Conservation (phyloP, 2,888 invertebrate genomes). For the Callyntrura sp. region DNA sequence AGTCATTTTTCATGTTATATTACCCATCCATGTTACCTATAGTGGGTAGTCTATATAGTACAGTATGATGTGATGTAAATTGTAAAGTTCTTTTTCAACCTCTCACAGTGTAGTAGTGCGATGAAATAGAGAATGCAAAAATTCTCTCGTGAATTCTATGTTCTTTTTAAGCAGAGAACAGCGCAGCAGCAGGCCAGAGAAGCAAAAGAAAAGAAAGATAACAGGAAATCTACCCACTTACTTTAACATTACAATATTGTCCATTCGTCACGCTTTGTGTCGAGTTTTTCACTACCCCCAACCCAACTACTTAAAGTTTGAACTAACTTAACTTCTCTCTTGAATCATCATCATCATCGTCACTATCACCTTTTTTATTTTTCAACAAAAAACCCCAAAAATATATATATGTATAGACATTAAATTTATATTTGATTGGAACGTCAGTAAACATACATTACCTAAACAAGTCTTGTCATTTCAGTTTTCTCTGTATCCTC, state of each 20-base stretch:
- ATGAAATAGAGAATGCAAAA: too few relatives aligned
- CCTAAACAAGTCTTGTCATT: too few relatives aligned
- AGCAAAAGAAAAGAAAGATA: background rate
- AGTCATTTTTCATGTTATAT: too few relatives aligned
- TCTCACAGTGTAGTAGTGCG: too few relatives aligned
- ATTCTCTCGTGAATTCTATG: too few relatives aligned
- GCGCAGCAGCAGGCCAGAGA: background rate
- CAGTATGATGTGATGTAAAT: too few relatives aligned
- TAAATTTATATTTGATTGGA: background rate
- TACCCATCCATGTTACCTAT: too few relatives aligned
- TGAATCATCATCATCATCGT: background rate
- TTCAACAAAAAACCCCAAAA: background rate
- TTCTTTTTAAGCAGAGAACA: too few relatives aligned
- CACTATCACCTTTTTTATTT: background rate
- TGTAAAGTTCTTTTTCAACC: too few relatives aligned
- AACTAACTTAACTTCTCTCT: background rate
- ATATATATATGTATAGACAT: background rate
- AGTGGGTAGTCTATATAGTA: too few relatives aligned
- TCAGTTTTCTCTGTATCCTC: too few relatives aligned
- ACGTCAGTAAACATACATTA: background rate
- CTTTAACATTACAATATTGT: slow-evolving; percentile 14
- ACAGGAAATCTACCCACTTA: background rate
- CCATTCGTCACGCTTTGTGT: slow-evolving; percentile 17
- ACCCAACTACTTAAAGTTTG: background rate
- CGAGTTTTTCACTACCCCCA: background rate